Percentiles rank a stretch among this genome's conserved stretches.
Evolutionary conservation across 2,113 vertebrate species (phyloP).

Genomic region (Corydoras maculifer): DNA sequence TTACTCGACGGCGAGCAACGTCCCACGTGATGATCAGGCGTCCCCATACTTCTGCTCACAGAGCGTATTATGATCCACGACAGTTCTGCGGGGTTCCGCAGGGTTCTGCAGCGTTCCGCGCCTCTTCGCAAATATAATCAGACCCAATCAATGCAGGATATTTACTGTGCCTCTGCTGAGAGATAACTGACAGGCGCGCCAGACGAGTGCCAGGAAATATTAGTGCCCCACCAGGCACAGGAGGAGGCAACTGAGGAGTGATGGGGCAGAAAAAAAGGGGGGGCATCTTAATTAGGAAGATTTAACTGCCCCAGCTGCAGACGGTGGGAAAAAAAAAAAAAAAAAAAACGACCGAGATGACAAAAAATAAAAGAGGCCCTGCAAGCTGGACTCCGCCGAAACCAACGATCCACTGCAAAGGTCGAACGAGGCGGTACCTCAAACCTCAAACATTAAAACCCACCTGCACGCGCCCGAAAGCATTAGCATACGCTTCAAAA

Average conservation of each 20-base stretch:
- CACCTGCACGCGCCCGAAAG: not conserved
- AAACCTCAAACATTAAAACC: not conserved
- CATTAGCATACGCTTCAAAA: slow-evolving; percentile 21
- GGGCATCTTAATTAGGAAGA: slow-evolving; percentile 45
- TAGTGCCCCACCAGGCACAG: slow-evolving; percentile 46
- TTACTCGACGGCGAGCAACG: too few relatives aligned
- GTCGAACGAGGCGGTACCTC: slow-evolving; percentile 15
- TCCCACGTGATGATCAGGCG: too few relatives aligned
- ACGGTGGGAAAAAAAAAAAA: not conserved
- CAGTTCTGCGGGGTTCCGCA: not conserved
- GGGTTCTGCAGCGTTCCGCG: slow-evolving; percentile 41
- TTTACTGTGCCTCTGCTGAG: slow-evolving; percentile 40
- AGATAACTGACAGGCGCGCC: slow-evolving; percentile 46
- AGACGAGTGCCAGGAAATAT: slow-evolving; percentile 42
- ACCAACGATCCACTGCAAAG: not conserved
- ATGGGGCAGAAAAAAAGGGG: slow-evolving; percentile 28
- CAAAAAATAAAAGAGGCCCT: not conserved
- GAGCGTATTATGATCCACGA: too few relatives aligned
- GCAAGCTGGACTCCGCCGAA: not conserved
- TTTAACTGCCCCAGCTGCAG: slow-evolving; percentile 25
- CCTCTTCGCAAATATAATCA: slow-evolving; percentile 42
- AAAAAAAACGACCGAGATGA: not conserved
- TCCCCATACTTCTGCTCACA: too few relatives aligned
- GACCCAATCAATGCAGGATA: slow-evolving; percentile 49
- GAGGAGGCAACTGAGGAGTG: slow-evolving; percentile 33